Evolutionary conservation across 2,113 vertebrate genomes (phyloP), one percentile per base, ranked within the genome.

Genomic region (Circaetus gallicus): DNA sequence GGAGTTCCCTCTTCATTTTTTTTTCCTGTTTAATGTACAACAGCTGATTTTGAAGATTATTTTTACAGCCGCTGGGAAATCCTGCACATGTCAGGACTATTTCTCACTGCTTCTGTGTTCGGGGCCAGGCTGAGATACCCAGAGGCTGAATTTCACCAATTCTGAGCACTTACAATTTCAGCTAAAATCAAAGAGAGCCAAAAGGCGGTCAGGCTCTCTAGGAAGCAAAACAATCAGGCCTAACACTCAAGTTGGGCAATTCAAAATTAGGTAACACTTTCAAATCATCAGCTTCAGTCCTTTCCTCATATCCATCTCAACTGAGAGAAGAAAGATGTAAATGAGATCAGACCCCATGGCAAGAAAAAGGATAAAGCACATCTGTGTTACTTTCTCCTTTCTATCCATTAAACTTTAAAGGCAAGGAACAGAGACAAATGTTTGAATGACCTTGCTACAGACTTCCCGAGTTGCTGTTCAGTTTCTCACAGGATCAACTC

Each of bases 11-110:
- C 49, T 56, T 71, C 6, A 2, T 28, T 36, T 56, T 45, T 26
- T 61, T 10, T 21, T 3, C 24, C 58, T 9, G 18, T 83, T 91
- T 92, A 90, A 93, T 92, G 80, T 86, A 83, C 50, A 90, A 86
- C 79, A 93, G 80, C 79, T 92, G 85, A 92, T 97, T 74, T 63
- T 83, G 38, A 92, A 92, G n/a, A 88, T 86, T 83, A 80, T 62
- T 96, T 95, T 63, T 77, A 50, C 32, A 90, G 82, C 34, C 63
- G 4, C 53, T 53, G 53, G 49, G 53, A 96, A 95, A 94, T 80
- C 45, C 56, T 94, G 43, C 74, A 72, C 9, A 42, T 63, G 62
- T 88, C 71, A 83, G 28, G 53, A 69, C 49, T 77, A 29, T 29
- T 77, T 73, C 38, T 31, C n/a, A 74, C 16, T 62, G 55, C 71